Base-by-base conservation (phyloP, 2,113 vertebrate genomes). In the Meleagris gallopavo region DNA sequence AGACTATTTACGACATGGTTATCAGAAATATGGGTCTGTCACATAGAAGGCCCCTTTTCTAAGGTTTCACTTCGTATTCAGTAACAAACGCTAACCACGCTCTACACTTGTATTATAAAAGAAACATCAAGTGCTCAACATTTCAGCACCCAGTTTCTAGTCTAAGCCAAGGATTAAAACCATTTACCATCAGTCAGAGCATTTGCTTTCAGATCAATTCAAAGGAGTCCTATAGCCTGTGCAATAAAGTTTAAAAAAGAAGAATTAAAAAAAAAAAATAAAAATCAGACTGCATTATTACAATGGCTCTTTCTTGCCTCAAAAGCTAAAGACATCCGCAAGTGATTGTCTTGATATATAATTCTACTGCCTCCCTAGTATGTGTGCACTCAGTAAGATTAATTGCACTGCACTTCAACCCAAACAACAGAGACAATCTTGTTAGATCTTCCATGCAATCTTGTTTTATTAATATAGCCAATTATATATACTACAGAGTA, bases 401-500 rank as follows among this genome's bases (percentile, higher is more conserved):
- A 67, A 85, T 5, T 84, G 25, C 19, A 3, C 7, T 78, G 41
- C 43, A 57, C 40, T 86, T 61, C 36, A 79, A 10, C 41, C 30
- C 75, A 79, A 89, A 75, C 41, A 83, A 70, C 19, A 46, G 24
- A 69, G 46, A 38, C 75, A 69, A 55, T 16, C 62, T 69, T 72
- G 25, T 81, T 61, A 72, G 34, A 19, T 40, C 43, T 61, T 5
- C 48, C 21, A 16, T 10, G 18, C 11, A 64, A 57, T 57, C 29
- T 60, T 67, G 5, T 55, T 86, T 88, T 50, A 69, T 88, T 69
- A 61, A 79, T 54, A 61, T 84, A 69, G 7, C 8, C 30, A 36
- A 19, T 79, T 48, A 22, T 2, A 60, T 34, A 9, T 38, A 19
- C 3, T 11, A 1, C 10, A 9, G 0, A 0, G 10, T 25, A 78